Percentiles rank a stretch among this genome's conserved stretches.
phyloP scores from a whole-genome alignment of 2,888 invertebrate genomes.

The Hoplodrina ambigua region DNA sequence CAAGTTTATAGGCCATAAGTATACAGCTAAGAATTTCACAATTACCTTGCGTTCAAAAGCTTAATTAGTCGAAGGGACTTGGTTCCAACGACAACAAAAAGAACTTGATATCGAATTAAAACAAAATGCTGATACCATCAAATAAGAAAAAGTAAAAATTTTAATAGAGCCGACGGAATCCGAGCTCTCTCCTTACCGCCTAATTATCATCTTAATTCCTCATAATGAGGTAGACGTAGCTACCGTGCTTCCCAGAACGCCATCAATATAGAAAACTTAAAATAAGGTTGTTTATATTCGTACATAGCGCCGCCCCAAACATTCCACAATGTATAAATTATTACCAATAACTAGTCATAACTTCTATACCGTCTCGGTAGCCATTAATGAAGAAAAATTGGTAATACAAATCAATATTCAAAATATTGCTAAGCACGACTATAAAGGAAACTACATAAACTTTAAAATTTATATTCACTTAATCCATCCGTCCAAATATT shows the following conservation, averaged over 20 bases:
- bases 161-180: slow-evolving; percentile 66
- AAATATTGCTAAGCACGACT: slow-evolving; percentile 68
- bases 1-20: not conserved
- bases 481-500: slow-evolving; percentile 77
- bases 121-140: slow-evolving; percentile 53
- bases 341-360: slow-evolving; percentile 67
- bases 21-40: slow-evolving; percentile 5
- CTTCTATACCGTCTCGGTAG: slow-evolving; percentile 67
- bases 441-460: slow-evolving; percentile 77
- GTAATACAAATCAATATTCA: slow-evolving; percentile 78
- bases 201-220: slow-evolving; percentile 83
- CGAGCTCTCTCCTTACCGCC: slow-evolving; percentile 68
- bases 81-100: slow-evolving; percentile 35
- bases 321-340: slow-evolving; percentile 66
- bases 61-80: slow-evolving; percentile 42
- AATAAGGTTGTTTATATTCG: slow-evolving; percentile 72
- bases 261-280: slow-evolving; percentile 68
- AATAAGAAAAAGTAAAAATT: slow-evolving; percentile 53
- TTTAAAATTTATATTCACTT: slow-evolving; percentile 73
- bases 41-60: slow-evolving; percentile 28
- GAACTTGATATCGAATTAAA: slow-evolving; percentile 51
- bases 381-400: slow-evolving; percentile 76
- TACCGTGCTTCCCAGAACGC: slow-evolving; percentile 77
- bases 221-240: slow-evolving; percentile 75
- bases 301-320: slow-evolving; percentile 59